Evolutionary conservation across 2,888 invertebrate species (phyloP).

Genomic region (Pyrrhia umbra): DNA sequence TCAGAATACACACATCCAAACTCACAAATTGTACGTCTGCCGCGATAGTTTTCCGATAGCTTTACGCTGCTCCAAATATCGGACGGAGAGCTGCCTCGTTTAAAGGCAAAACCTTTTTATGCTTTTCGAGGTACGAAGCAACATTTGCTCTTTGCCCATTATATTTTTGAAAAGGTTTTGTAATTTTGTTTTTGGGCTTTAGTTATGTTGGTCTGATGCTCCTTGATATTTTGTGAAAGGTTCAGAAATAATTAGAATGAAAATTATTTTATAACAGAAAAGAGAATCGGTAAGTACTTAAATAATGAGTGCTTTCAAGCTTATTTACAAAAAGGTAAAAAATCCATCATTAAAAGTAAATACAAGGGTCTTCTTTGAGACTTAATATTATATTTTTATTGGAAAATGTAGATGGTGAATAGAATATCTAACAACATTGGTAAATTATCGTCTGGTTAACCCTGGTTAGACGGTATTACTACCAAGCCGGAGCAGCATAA

Average conservation of each 20-base stretch:
- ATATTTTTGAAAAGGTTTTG: conserved; percentile 20
- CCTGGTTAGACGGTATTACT: neutral
- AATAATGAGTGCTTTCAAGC: neutral
- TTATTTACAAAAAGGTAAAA: neutral
- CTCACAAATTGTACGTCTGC: conserved; percentile 29
- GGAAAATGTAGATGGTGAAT: neutral
- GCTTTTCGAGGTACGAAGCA: conserved; percentile 30
- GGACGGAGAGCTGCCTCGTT: conserved; percentile 33
- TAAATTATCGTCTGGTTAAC: neutral
- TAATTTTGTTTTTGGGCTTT: conserved; percentile 12
- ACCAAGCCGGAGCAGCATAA: too few relatives aligned
- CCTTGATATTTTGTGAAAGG: conserved; percentile 15
- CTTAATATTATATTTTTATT: neutral
- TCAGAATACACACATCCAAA: conserved; percentile 20
- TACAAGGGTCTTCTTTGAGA: neutral
- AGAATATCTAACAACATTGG: neutral
- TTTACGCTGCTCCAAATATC: conserved; percentile 49
- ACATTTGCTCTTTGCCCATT: conserved; percentile 33
- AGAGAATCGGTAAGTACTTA: neutral
- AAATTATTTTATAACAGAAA: neutral
- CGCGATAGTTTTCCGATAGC: conserved; percentile 49
- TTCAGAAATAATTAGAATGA: conserved; percentile 7
- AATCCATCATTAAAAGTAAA: neutral
- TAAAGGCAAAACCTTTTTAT: conserved; percentile 51
- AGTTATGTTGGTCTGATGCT: conserved; percentile 2